phyloP scores from a whole-genome alignment of 2,113 vertebrate genomes.

The Psilopsiagon aurifrons region DNA sequence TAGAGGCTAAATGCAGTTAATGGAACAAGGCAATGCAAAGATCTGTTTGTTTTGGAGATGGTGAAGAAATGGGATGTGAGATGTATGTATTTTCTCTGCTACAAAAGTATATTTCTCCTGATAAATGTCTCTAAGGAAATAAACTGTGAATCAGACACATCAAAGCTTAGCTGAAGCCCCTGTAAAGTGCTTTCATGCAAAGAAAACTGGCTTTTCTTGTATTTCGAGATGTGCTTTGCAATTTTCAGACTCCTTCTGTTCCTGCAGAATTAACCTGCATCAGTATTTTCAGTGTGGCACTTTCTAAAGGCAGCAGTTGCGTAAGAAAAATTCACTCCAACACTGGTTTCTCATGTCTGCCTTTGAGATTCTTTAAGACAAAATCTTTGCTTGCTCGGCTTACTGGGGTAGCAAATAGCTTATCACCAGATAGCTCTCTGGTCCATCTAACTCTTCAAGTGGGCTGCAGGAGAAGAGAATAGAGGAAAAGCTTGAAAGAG shows the following conservation, averaged over 20 bases:
- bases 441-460: background rate
- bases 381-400: background rate
- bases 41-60: background rate
- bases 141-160: background rate
- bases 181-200: background rate
- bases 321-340: background rate
- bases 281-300: background rate
- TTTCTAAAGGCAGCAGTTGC: background rate
- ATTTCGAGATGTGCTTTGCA: background rate
- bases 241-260: background rate
- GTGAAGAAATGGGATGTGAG: background rate
- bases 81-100: background rate
- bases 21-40: background rate
- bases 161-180: background rate
- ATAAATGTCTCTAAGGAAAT: background rate
- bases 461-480: background rate
- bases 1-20: background rate
- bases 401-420: background rate
- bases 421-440: background rate
- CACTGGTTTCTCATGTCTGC: background rate
- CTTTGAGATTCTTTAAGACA: background rate
- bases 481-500: background rate
- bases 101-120: background rate
- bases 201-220: background rate
- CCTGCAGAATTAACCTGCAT: background rate